Percentiles rank a stretch among this genome's conserved stretches.
phyloP scores from a whole-genome alignment of 2,797 vertebrate species.

The Rhinoraja longicauda region DNA sequence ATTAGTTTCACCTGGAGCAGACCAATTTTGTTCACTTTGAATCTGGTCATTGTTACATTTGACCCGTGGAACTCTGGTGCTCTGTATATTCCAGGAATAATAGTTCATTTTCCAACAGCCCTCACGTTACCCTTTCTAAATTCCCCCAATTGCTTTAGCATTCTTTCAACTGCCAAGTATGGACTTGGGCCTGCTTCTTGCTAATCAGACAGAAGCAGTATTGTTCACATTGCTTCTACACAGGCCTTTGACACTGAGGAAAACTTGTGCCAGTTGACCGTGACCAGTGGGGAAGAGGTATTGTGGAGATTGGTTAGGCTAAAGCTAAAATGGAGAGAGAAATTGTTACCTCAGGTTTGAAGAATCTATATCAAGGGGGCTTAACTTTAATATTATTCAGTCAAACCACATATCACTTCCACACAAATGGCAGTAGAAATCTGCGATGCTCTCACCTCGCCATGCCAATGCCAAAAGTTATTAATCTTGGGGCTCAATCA shows the following conservation, averaged over 20 bases:
- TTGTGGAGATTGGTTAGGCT: neutral
- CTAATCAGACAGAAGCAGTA: neutral
- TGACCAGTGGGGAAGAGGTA: neutral
- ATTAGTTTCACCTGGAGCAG: too few relatives aligned
- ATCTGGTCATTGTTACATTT: neutral
- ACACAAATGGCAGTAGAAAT: neutral
- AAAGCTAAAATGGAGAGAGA: neutral
- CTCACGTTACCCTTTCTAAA: neutral
- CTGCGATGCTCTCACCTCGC: neutral
- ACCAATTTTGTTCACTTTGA: too few relatives aligned
- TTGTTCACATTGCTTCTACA: too few relatives aligned
- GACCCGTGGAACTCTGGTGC: neutral
- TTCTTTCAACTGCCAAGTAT: neutral
- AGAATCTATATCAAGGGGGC: neutral
- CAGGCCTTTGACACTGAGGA: neutral
- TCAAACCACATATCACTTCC: neutral
- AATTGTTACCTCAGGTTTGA: neutral
- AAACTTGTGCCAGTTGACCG: neutral
- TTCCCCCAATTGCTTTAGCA: neutral
- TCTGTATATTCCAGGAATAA: too few relatives aligned
- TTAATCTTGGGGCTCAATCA: neutral
- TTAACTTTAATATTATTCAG: neutral
- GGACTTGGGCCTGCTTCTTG: neutral
- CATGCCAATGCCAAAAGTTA: neutral
- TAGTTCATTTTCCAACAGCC: neutral